Percentiles rank a stretch among this genome's conserved stretches.
These are phyloP conservation scores for Catocala sponsa DNA, from an alignment of 2,888 invertebrate genomes.

Conservation along the genomic window DNA sequence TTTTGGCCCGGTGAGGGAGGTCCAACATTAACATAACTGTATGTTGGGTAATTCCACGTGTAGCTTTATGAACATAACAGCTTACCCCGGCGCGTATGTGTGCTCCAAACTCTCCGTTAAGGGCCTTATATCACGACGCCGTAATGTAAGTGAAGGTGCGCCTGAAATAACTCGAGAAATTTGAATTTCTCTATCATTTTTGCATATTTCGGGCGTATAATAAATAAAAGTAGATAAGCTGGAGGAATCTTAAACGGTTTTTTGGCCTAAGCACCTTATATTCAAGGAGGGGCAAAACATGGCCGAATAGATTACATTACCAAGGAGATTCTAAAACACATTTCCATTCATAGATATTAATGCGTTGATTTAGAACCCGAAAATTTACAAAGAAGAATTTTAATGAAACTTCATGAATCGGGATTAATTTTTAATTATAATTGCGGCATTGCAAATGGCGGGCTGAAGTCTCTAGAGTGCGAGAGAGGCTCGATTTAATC, in stretches of 20 bases:
- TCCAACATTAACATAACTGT: conserved; percentile 84
- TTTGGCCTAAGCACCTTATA: conserved; percentile 23
- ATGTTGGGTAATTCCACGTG: conserved; percentile 77
- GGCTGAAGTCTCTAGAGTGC: conserved; percentile 72
- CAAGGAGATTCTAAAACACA: conserved; percentile 30
- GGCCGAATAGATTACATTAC: conserved; percentile 27
- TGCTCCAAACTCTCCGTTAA: conserved; percentile 58
- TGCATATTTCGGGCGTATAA: conserved; percentile 45
- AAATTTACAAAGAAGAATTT: conserved; percentile 62
- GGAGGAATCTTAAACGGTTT: conserved; percentile 23
- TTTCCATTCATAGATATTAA: conserved; percentile 53
- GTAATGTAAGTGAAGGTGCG: conserved; percentile 48
- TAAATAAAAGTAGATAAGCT: conserved; percentile 41
- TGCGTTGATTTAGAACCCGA: conserved; percentile 53
- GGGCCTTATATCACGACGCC: conserved; percentile 51
- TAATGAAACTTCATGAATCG: conserved; percentile 65
- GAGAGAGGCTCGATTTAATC: conserved; percentile 83
- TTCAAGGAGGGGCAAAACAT: conserved; percentile 13
- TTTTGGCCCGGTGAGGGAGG: conserved; percentile 80
- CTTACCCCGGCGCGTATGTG: conserved; percentile 54
- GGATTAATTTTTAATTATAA: conserved; percentile 86
- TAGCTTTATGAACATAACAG: conserved; percentile 76
- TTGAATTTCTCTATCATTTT: conserved; percentile 52
- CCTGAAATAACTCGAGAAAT: conserved; percentile 45
- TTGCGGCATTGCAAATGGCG: conserved; percentile 74